Percentiles rank a stretch among this genome's conserved stretches.
phyloP scores from a whole-genome alignment of 2,888 invertebrate species.

The Ditula angustiorana region DNA sequence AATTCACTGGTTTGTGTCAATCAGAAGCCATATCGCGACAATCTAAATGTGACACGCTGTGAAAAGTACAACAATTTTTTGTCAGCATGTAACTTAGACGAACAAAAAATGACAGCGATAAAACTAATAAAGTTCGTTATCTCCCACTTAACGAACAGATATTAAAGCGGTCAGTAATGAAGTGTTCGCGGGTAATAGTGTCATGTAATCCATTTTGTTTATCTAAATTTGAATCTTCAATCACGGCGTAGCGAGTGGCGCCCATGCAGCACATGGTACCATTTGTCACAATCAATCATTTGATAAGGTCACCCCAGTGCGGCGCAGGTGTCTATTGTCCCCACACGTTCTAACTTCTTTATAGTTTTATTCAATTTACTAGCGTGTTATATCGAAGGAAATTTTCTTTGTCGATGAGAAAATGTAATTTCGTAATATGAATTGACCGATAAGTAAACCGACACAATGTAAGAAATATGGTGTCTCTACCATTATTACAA shows the following conservation, averaged over 20 bases:
- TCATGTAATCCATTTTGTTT: slow-evolving; percentile 65
- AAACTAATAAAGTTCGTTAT: slow-evolving; percentile 23
- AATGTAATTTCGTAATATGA: background rate
- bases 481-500: no score
- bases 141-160: slow-evolving; percentile 13
- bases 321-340: slow-evolving; percentile 55
- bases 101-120: slow-evolving; percentile 17
- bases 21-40: slow-evolving; percentile 10
- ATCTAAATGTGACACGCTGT: slow-evolving; percentile 27
- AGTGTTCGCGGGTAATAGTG: slow-evolving; percentile 38
- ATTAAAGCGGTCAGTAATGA: slow-evolving; percentile 27
- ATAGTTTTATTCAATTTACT: slow-evolving; percentile 33
- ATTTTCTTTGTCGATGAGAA: background rate
- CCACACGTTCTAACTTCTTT: slow-evolving; percentile 39
- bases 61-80: slow-evolving; percentile 25
- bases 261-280: slow-evolving; percentile 52
- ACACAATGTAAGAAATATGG: no score
- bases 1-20: slow-evolving; percentile 5
- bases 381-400: background rate
- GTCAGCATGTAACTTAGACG: slow-evolving; percentile 6
- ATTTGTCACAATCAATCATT: slow-evolving; percentile 78
- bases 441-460: no score
- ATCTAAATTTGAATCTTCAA: slow-evolving; percentile 66
- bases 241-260: slow-evolving; percentile 56
- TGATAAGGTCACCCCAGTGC: slow-evolving; percentile 60